phyloP scores from a whole-genome alignment of 2,113 vertebrate species.

The Felis chaus region DNA sequence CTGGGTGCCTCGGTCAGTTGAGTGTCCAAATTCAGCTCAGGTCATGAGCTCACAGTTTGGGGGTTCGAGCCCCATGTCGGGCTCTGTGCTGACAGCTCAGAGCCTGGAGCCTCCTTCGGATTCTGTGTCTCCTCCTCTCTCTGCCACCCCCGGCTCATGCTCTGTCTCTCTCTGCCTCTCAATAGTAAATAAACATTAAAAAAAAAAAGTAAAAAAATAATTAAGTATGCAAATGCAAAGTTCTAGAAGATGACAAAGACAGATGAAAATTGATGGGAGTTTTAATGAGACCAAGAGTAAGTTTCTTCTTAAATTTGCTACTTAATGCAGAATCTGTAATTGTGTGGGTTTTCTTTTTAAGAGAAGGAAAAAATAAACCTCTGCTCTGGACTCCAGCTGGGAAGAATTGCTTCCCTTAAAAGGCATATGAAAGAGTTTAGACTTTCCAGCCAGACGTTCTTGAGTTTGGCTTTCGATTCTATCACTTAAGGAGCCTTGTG shows the following conservation, averaged over 20 bases:
- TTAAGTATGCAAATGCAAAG: neutral
- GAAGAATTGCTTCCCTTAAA: neutral
- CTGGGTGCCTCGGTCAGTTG: too few species aligned
- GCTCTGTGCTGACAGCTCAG: too few species aligned
- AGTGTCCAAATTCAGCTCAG: too few species aligned
- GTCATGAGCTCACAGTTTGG: too few species aligned
- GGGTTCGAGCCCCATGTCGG: too few species aligned
- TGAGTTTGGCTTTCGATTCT: neutral
- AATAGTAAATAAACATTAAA: too few species aligned
- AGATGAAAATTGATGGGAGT: neutral
- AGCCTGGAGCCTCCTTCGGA: too few species aligned
- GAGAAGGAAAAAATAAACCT: neutral
- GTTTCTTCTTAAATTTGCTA: neutral
- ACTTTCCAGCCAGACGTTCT: neutral
- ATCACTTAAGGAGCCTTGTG: neutral
- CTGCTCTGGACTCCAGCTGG: too few species aligned
- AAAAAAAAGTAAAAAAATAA: too few species aligned
- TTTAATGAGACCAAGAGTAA: neutral
- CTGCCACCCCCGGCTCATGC: too few species aligned
- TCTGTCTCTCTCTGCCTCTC: too few species aligned
- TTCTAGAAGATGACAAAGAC: slow-evolving; percentile 4
- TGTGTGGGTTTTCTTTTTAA: neutral
- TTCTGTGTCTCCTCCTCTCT: too few species aligned
- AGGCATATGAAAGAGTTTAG: neutral
- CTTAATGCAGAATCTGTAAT: neutral